Conservation (phyloP, 2,113 vertebrate genomes). For the Agapornis roseicollis region DNA sequence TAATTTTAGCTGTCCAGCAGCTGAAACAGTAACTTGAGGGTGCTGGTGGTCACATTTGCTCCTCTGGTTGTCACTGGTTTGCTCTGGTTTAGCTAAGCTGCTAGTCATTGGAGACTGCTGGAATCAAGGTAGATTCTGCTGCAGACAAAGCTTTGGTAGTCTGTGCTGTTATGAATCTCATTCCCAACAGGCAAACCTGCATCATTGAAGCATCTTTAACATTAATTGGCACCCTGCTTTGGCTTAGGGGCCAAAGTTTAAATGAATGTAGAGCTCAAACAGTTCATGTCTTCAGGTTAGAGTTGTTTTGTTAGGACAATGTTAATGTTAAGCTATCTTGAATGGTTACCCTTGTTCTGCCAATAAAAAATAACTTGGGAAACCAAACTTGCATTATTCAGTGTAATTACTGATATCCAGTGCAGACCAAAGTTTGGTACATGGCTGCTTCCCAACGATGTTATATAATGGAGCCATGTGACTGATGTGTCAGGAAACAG, state of each 20-base stretch:
- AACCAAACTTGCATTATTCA: neutral
- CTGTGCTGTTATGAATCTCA: neutral
- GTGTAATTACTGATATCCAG: neutral
- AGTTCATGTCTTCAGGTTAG: neutral
- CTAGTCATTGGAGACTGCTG: fast-evolving
- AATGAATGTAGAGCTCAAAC: neutral
- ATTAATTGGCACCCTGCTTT: neutral
- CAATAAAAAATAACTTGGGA: neutral
- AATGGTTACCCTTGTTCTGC: neutral
- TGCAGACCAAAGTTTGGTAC: neutral
- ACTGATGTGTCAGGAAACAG: neutral
- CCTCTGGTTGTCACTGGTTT: neutral
- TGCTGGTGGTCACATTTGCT: neutral
- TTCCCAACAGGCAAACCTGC: neutral
- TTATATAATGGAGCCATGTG: neutral
- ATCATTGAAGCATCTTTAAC: neutral
- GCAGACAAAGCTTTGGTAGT: neutral
- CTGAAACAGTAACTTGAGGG: neutral
- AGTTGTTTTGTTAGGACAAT: neutral
- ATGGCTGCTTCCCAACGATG: neutral
- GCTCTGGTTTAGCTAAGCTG: neutral
- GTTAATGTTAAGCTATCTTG: neutral
- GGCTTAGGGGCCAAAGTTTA: neutral
- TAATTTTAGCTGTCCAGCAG: neutral
- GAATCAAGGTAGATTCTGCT: neutral